Conservation (phyloP, 1,140 invertebrate species). For the Littorina saxatilis region DNA sequence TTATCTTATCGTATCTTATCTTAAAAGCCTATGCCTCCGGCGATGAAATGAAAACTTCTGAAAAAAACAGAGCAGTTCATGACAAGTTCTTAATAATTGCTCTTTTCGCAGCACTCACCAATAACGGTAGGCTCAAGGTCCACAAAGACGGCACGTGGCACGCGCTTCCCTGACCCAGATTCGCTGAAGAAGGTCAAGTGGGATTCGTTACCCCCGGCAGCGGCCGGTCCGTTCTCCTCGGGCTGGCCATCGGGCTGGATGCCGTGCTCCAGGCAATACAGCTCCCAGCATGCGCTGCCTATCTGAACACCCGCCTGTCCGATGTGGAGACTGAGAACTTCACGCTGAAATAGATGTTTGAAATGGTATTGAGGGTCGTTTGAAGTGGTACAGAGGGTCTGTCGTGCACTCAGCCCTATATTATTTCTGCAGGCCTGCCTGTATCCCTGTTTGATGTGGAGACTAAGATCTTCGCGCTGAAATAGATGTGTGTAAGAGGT, state of each 20-base stretch:
- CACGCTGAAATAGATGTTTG: conserved; percentile 72
- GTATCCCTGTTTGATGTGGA: background rate
- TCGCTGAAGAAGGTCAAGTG: conserved; percentile 35
- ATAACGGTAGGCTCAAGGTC: conserved; percentile 92
- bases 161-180: conserved; percentile 85
- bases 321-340: conserved; percentile 81
- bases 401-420: background rate
- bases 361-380: background rate
- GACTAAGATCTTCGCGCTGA: background rate
- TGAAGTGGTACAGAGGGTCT: background rate
- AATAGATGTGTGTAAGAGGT: background rate
- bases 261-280: conserved; percentile 78
- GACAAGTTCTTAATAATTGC: no score
- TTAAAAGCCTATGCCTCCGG: no score
- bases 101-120: conserved; percentile 80
- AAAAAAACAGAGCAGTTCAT: no score
- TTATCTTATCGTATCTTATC: no score
- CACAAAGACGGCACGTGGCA: conserved; percentile 88
- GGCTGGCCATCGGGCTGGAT: background rate
- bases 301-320: conserved; percentile 91
- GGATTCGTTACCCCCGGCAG: background rate
- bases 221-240: background rate
- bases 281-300: conserved; percentile 89
- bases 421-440: no score
- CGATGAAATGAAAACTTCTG: no score